These are phyloP conservation scores for Neodiprion fabricii DNA, from an alignment of 1,140 invertebrate species.

Conservation along the genomic window DNA sequence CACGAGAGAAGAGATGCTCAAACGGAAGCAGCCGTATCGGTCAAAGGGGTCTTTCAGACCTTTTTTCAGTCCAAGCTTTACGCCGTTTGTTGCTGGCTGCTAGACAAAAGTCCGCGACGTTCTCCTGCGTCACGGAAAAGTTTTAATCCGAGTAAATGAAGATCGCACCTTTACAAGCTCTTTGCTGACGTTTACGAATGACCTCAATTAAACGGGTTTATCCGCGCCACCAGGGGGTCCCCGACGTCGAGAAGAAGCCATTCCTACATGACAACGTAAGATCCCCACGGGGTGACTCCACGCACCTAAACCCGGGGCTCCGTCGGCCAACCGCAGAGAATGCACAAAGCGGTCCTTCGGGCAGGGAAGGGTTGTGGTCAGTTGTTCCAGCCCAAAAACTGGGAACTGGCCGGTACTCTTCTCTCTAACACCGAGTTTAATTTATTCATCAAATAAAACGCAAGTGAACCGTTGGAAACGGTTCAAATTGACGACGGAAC, in stretches of 20 bases:
- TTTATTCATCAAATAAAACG: too few relatives aligned
- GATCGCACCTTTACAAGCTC: constrained; percentile 13
- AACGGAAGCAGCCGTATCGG: too few relatives aligned
- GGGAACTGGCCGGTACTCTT: too few relatives aligned
- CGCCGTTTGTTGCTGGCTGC: background rate
- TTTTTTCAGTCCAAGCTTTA: too few relatives aligned
- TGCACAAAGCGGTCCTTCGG: background rate
- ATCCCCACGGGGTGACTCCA: background rate
- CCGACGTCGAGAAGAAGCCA: background rate
- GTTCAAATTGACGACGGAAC: too few relatives aligned
- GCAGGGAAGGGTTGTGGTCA: background rate
- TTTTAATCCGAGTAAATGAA: constrained; percentile 12
- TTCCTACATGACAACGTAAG: background rate
- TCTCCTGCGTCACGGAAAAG: background rate
- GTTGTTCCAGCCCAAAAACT: too few relatives aligned
- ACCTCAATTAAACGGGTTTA: constrained; percentile 59
- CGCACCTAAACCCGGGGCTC: background rate
- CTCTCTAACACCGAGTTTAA: too few relatives aligned
- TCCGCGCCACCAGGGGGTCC: constrained; percentile 47
- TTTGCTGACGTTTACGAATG: constrained; percentile 37
- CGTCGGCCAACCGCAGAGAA: background rate
- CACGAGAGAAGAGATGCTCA: too few relatives aligned
- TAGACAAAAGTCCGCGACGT: background rate
- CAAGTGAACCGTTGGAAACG: too few relatives aligned
- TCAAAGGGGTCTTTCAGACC: too few relatives aligned